Percentiles rank a stretch among this genome's conserved stretches.
Conservation (phyloP, 2,888 invertebrate genomes). For the Crocallis elinguaria region DNA sequence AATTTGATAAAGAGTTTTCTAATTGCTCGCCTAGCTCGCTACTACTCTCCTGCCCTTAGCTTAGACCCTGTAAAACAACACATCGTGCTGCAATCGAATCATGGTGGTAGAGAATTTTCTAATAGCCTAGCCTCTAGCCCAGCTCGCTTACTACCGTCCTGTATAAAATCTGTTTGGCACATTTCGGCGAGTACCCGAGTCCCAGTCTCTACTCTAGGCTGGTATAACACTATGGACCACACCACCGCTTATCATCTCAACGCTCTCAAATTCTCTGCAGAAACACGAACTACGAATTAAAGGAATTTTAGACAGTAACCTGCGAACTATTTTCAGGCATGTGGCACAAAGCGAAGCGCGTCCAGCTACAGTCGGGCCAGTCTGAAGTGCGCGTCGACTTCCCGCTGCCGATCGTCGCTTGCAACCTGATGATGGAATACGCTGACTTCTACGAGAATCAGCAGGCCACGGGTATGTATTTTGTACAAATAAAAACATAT, state of each 20-base stretch:
- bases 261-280: too few relatives aligned
- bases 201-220: background rate
- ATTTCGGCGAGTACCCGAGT: background rate
- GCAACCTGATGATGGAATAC: constrained; percentile 99
- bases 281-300: background rate
- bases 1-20: too few relatives aligned
- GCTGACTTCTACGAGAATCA: constrained; percentile 99
- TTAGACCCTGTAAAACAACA: too few relatives aligned
- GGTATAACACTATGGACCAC: background rate
- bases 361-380: constrained; percentile 95
- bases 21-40: too few relatives aligned
- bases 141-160: too few relatives aligned
- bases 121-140: too few relatives aligned
- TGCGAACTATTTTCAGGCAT: constrained; percentile 80
- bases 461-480: constrained; percentile 89
- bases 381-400: constrained; percentile 99
- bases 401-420: constrained; percentile 97
- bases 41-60: too few relatives aligned
- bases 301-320: background rate
- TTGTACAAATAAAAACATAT: background rate
- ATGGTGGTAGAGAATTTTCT: too few relatives aligned
- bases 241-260: too few relatives aligned
- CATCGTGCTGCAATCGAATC: too few relatives aligned
- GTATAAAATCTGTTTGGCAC: too few relatives aligned
- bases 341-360: constrained; percentile 98